Percentiles rank a stretch among this genome's conserved stretches.
Evolutionary conservation across 2,888 invertebrate genomes (phyloP).

Genomic region (Machimus atricapillus): DNA sequence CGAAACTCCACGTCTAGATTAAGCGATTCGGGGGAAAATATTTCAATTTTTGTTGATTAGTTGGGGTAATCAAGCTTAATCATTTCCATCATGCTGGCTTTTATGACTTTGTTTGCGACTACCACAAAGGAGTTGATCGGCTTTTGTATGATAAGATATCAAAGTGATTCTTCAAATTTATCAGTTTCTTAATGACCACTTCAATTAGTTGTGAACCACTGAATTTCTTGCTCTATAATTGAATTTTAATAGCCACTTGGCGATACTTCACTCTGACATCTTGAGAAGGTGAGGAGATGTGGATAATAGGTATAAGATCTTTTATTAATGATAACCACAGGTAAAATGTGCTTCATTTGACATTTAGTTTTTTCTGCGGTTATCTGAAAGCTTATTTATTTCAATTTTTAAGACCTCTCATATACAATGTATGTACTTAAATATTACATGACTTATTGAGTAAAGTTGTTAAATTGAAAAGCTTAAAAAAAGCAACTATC

Average conservation of each 20-base stretch:
- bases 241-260: background rate
- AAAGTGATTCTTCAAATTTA: background rate
- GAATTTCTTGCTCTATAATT: background rate
- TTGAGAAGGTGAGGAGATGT: background rate
- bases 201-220: background rate
- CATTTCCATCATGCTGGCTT: background rate
- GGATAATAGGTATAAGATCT: background rate
- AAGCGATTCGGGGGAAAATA: background rate
- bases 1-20: background rate
- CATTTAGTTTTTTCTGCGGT: background rate
- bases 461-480: no score
- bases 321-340: background rate
- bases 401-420: background rate
- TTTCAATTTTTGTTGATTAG: background rate
- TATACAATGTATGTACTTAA: no score
- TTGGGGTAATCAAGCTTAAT: background rate
- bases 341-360: background rate
- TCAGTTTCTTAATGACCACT: background rate
- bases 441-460: no score
- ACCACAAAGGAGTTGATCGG: background rate
- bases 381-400: background rate
- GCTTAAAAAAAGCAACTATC: no score
- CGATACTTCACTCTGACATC: background rate
- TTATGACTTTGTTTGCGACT: background rate
- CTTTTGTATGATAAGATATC: background rate